Percentiles rank a stretch among this genome's conserved stretches.
phyloP scores from a whole-genome alignment of 2,113 vertebrate species.

The Colossoma macropomum region DNA sequence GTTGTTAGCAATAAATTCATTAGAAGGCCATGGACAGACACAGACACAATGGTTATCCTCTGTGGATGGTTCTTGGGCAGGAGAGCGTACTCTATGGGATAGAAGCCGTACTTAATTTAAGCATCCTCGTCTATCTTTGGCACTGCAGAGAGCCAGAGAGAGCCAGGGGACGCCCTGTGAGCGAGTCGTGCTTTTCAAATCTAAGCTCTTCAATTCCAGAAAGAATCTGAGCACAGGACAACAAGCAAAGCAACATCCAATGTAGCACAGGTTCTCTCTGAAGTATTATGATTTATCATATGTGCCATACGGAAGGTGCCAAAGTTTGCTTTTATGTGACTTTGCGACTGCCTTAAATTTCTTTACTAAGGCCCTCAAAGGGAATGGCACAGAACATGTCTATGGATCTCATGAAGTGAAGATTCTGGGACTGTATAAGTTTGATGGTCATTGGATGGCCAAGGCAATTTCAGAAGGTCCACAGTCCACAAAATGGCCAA shows the following conservation, averaged over 20 bases:
- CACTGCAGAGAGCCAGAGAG: background rate
- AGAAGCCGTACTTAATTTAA: background rate
- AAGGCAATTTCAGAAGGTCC: no score
- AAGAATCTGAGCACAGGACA: background rate
- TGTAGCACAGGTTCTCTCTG: no score
- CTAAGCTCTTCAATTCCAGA: background rate
- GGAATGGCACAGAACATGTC: slow-evolving; percentile 4
- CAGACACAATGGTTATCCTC: background rate
- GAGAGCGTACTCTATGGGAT: background rate
- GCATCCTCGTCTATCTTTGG: slow-evolving; percentile 8
- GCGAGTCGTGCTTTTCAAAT: background rate
- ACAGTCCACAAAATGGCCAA: no score
- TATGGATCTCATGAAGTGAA: no score
- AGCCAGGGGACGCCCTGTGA: background rate
- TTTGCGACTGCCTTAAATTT: background rate
- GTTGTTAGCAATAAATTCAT: background rate
- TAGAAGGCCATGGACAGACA: background rate
- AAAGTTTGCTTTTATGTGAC: background rate
- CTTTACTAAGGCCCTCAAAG: slow-evolving; percentile 9
- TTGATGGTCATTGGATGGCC: no score
- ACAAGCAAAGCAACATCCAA: background rate
- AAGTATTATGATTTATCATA: slow-evolving; percentile 14
- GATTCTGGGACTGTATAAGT: no score
- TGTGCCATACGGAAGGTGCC: background rate
- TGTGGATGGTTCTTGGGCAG: background rate